Conservation (phyloP, 1,140 invertebrate genomes). For the Drosophila fuyamai region DNA sequence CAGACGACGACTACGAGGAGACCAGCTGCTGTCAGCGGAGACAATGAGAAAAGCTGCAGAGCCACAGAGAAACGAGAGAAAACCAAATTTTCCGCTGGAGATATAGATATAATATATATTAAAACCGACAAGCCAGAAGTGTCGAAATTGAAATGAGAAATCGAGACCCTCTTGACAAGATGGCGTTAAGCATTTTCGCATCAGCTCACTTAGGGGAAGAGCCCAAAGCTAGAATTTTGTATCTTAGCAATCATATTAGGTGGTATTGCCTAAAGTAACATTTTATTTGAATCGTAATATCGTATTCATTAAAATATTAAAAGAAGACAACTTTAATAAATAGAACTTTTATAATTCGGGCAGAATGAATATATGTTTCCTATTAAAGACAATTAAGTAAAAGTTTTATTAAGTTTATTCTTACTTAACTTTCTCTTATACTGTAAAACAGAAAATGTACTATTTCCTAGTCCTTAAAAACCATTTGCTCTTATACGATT, state of each 20-base stretch:
- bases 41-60: slow-evolving; percentile 49
- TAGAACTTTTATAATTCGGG: no score
- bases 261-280: no score
- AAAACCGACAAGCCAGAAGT: slow-evolving; percentile 47
- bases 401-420: no score
- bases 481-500: not conserved
- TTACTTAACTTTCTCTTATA: no score
- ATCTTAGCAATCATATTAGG: no score
- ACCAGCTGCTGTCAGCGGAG: slow-evolving; percentile 60
- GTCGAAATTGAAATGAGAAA: slow-evolving; percentile 60
- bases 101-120: slow-evolving; percentile 35
- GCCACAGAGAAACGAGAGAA: not conserved
- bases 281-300: not conserved
- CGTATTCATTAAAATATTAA: no score
- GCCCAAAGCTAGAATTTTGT: not conserved
- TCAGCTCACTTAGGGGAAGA: not conserved
- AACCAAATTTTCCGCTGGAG: no score
- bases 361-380: no score
- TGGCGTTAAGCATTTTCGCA: slow-evolving; percentile 20
- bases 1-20: slow-evolving; percentile 21
- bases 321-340: no score
- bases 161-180: slow-evolving; percentile 33
- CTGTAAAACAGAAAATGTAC: not conserved
- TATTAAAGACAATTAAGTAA: no score
- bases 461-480: no score